These are phyloP conservation scores for Leptodactylus fallax DNA, from an alignment of 2,797 vertebrate species.

Conservation along the genomic window DNA sequence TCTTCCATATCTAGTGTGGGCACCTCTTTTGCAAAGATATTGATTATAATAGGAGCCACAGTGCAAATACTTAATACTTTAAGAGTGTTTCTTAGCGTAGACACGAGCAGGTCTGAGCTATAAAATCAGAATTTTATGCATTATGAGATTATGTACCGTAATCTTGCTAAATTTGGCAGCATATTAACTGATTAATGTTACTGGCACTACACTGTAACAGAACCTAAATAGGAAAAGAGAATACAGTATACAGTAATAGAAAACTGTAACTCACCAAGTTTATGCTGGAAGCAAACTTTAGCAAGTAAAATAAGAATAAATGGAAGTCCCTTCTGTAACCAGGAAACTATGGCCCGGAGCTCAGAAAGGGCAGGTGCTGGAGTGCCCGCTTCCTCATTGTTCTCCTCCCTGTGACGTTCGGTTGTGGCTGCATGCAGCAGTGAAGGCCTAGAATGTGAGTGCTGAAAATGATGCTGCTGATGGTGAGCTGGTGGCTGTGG, in stretches of 20 bases:
- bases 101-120: too few relatives aligned
- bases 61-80: not conserved
- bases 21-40: not conserved
- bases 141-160: too few relatives aligned
- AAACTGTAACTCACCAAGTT: conserved; percentile 82
- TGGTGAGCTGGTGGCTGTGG: conserved; percentile 79
- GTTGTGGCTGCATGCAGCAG: conserved; percentile 86
- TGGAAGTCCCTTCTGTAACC: conserved; percentile 96
- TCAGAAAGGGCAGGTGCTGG: conserved; percentile 93
- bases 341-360: conserved; percentile 89
- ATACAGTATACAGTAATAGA: too few relatives aligned
- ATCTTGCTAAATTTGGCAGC: too few relatives aligned
- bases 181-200: too few relatives aligned
- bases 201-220: not conserved
- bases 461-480: conserved; percentile 86
- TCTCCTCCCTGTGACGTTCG: conserved; percentile 88
- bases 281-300: conserved; percentile 98
- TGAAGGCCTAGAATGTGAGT: conserved; percentile 86
- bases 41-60: not conserved
- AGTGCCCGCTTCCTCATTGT: conserved; percentile 82
- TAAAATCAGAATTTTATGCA: too few relatives aligned
- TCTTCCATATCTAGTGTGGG: not conserved
- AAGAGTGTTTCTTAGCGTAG: not conserved
- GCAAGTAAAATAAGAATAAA: conserved; percentile 95
- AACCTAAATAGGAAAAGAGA: not conserved